phyloP scores from a whole-genome alignment of 1,140 invertebrate genomes.

The Psilanteris sp. region DNA sequence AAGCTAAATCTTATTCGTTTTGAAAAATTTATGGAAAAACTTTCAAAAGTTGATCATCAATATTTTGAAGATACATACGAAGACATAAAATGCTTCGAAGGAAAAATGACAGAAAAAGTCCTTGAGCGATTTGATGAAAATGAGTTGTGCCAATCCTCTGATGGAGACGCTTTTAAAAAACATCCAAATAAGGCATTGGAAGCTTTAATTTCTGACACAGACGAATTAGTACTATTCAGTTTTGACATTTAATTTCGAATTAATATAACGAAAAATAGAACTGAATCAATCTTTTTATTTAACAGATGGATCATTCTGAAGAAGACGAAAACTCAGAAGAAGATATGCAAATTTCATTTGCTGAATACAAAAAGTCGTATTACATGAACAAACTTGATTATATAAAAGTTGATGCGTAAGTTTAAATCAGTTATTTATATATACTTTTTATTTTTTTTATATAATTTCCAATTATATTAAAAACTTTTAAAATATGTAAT shows the following conservation, averaged over 20 bases:
- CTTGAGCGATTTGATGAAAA: slow-evolving; percentile 51
- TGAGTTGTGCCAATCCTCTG: slow-evolving; percentile 50
- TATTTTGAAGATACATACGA: slow-evolving; percentile 91
- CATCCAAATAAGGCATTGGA: slow-evolving; percentile 80
- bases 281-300: no score
- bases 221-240: slow-evolving; percentile 83
- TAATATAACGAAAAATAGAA: no score
- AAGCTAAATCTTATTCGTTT: slow-evolving; percentile 91
- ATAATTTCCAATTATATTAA: no score
- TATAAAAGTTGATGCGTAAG: slow-evolving; percentile 58
- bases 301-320: slow-evolving; percentile 75
- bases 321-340: slow-evolving; percentile 77
- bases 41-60: slow-evolving; percentile 89
- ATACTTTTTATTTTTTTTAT: no score
- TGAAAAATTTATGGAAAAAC: slow-evolving; percentile 90
- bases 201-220: slow-evolving; percentile 82
- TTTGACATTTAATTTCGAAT: no score
- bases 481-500: no score
- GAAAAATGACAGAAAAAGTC: slow-evolving; percentile 84
- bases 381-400: slow-evolving; percentile 94
- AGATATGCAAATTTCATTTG: slow-evolving; percentile 84
- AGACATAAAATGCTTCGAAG: slow-evolving; percentile 92
- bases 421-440: no score
- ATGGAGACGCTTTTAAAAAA: slow-evolving; percentile 54
- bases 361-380: slow-evolving; percentile 92